Conservation (phyloP, 2,888 invertebrate species). For the Andrena marginata region DNA sequence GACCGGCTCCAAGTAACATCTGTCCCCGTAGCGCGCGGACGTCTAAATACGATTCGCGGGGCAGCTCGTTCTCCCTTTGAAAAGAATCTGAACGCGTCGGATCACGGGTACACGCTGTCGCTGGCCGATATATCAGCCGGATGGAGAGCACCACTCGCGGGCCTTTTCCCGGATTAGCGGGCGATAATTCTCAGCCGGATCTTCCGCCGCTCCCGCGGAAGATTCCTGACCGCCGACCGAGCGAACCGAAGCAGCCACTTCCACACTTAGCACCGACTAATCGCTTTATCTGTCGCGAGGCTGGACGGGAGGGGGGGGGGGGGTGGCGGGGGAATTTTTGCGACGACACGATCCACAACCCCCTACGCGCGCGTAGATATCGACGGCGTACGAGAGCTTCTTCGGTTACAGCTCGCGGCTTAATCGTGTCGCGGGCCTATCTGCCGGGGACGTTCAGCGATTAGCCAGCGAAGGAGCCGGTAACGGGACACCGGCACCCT, state of each 20-base stretch:
- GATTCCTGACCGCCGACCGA: constrained; percentile 51
- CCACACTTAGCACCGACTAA: not conserved
- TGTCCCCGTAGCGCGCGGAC: too few species aligned
- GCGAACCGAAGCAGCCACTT: not conserved
- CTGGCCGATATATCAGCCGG: constrained; percentile 72
- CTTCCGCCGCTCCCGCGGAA: constrained; percentile 38
- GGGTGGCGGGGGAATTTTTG: constrained; percentile 13
- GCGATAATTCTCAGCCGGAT: constrained; percentile 71
- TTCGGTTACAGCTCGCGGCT: constrained; percentile 58
- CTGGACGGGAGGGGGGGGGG: too few species aligned
- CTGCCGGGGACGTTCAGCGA: constrained; percentile 67
- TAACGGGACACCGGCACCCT: constrained; percentile 64
- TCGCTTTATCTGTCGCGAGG: not conserved
- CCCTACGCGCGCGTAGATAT: constrained; percentile 37
- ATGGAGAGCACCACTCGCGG: constrained; percentile 45
- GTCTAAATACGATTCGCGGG: not conserved
- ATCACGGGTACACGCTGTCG: constrained; percentile 53
- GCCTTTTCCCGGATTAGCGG: constrained; percentile 77
- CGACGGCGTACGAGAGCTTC: constrained; percentile 32
- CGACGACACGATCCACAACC: not conserved
- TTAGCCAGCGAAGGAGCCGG: constrained; percentile 73
- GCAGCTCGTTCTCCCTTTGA: not conserved
- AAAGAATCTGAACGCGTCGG: not conserved
- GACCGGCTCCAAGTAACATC: too few species aligned
- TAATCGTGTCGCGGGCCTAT: constrained; percentile 55